Percentiles rank a stretch among this genome's conserved stretches.
These are phyloP conservation scores for Agrotis clavis DNA, from an alignment of 2,888 invertebrate genomes.

Conservation along the genomic window DNA sequence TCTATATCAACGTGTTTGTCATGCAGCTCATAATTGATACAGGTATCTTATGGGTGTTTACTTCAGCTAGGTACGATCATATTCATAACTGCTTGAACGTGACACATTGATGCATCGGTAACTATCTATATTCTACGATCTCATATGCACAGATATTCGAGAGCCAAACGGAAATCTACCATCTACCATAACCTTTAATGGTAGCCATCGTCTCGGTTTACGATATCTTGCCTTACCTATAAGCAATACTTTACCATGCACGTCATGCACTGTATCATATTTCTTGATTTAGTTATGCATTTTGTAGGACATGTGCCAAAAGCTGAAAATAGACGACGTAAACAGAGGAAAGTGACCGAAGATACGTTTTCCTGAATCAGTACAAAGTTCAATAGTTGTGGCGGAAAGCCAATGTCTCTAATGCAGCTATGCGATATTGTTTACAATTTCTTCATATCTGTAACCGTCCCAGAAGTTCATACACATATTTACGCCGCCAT, in stretches of 20 bases:
- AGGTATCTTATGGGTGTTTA: conserved; percentile 28
- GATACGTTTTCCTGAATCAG: conserved; percentile 86
- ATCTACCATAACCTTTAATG: conserved; percentile 17
- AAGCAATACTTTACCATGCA: conserved; percentile 38
- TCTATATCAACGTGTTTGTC: conserved; percentile 33
- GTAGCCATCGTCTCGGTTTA: conserved; percentile 28
- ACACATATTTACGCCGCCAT: conserved; percentile 48
- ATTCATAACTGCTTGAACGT: conserved; percentile 38
- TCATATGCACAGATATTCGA: conserved; percentile 38
- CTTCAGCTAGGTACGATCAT: conserved; percentile 30
- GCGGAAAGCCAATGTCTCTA: conserved; percentile 82
- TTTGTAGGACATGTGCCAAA: conserved; percentile 78
- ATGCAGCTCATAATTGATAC: conserved; percentile 35
- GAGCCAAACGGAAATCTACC: conserved; percentile 44
- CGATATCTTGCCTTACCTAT: conserved; percentile 10
- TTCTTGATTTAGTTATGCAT: conserved; percentile 54
- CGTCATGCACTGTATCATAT: conserved; percentile 57
- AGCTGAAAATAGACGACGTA: conserved; percentile 81
- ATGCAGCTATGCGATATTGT: conserved; percentile 70
- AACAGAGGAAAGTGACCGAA: conserved; percentile 83
- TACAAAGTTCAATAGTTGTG: conserved; percentile 87
- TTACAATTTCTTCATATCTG: conserved; percentile 64
- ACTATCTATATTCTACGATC: conserved; percentile 15
- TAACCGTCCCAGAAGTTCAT: conserved; percentile 51
- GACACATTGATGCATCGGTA: conserved; percentile 35